phyloP scores from a whole-genome alignment of 1,140 invertebrate genomes.

The Macrobrachium nipponense region DNA sequence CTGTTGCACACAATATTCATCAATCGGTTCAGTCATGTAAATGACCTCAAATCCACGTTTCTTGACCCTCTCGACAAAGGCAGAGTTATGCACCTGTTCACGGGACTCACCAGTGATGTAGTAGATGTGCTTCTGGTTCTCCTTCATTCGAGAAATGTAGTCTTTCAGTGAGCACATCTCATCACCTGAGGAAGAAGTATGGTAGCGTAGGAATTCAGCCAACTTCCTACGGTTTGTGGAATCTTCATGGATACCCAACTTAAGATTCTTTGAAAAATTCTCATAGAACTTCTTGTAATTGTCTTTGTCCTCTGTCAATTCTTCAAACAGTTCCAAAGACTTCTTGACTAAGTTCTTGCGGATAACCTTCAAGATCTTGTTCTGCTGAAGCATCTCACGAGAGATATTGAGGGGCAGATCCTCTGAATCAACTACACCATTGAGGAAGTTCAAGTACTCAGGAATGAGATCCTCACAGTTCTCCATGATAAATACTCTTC shows the following conservation, averaged over 20 bases:
- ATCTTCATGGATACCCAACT: conserved; percentile 98
- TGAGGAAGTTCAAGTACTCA: conserved; percentile 97
- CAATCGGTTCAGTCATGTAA: conserved; percentile 99
- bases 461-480: conserved; percentile 99
- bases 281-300: conserved; percentile 99
- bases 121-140: conserved; percentile 97
- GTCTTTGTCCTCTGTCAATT: conserved; percentile 95
- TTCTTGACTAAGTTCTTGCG: conserved; percentile 99
- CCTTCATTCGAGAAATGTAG: conserved; percentile 97
- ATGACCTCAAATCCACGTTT: conserved; percentile 91
- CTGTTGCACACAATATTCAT: conserved; percentile 98
- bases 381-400: conserved; percentile 98
- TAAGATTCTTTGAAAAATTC: conserved; percentile 97
- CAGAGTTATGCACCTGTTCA: conserved; percentile 94
- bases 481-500: conserved; percentile 95
- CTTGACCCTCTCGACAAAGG: conserved; percentile 97
- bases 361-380: conserved; percentile 98
- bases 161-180: conserved; percentile 93
- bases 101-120: conserved; percentile 97
- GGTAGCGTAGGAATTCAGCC: conserved; percentile 90
- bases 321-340: conserved; percentile 95
- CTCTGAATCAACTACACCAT: conserved; percentile 97
- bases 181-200: conserved; percentile 94
- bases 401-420: conserved; percentile 98
- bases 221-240: conserved; percentile 93